Evolutionary conservation across 2,888 invertebrate species (phyloP).

Genomic region (Gibbula magus): DNA sequence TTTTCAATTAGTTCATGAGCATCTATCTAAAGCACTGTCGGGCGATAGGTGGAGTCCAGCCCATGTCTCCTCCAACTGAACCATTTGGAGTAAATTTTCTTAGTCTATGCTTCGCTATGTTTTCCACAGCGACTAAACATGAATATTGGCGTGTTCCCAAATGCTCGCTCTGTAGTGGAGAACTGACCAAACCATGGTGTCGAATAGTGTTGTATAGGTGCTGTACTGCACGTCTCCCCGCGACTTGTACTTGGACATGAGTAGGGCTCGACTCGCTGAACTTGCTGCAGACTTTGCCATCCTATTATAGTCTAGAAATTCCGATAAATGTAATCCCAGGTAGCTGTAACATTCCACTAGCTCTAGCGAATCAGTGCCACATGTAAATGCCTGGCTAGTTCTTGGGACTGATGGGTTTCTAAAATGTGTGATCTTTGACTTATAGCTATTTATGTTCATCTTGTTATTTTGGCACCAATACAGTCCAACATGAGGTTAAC

Average conservation of each 20-base stretch:
- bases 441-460: not conserved
- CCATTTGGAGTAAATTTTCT: not conserved
- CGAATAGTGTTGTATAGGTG: not conserved
- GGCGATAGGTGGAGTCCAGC: too few species aligned
- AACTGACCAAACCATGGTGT: not conserved
- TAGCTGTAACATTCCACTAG: not conserved
- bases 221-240: not conserved
- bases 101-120: not conserved
- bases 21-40: too few species aligned
- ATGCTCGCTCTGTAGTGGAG: not conserved
- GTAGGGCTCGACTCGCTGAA: too few species aligned
- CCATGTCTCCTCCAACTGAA: not conserved
- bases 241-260: too few species aligned
- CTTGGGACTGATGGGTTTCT: not conserved
- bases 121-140: not conserved
- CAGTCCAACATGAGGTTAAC: not conserved
- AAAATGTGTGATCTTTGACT: constrained; percentile 14
- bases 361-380: not conserved
- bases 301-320: too few species aligned
- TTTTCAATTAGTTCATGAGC: too few species aligned
- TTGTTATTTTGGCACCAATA: not conserved
- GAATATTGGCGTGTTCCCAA: not conserved
- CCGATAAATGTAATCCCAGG: too few species aligned
- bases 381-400: not conserved
- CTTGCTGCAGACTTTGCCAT: too few species aligned